These are phyloP conservation scores for Leptura quadrifasciata DNA, from an alignment of 2,888 invertebrate genomes.

Conservation along the genomic window DNA sequence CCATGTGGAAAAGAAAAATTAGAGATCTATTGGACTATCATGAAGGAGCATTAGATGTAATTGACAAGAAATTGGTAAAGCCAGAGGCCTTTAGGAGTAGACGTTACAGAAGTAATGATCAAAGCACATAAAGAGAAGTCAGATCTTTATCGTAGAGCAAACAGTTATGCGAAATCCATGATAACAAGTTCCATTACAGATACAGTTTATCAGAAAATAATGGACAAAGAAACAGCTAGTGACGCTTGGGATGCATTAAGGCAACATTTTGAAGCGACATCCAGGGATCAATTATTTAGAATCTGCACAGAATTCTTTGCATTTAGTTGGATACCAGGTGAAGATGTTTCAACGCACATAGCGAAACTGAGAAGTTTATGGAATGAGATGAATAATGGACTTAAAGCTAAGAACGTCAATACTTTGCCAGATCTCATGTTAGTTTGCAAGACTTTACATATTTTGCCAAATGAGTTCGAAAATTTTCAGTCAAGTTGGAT, in stretches of 20 bases:
- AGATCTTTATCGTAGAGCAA: slow-evolving; percentile 62
- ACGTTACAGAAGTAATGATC: slow-evolving; percentile 34
- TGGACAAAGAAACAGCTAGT: no score
- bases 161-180: slow-evolving; percentile 66
- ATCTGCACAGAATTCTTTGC: slow-evolving; percentile 65
- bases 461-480: no score
- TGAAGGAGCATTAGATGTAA: no score
- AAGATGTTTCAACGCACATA: no score
- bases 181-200: no score
- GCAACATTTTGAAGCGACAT: slow-evolving; percentile 62
- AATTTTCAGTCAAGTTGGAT: slow-evolving; percentile 52
- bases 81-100: slow-evolving; percentile 49
- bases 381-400: slow-evolving; percentile 51
- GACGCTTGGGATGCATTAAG: slow-evolving; percentile 64
- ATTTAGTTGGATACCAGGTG: slow-evolving; percentile 63
- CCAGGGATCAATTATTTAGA: slow-evolving; percentile 66
- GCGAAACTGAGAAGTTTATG: slow-evolving; percentile 50
- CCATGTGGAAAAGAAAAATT: slow-evolving; percentile 64
- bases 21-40: slow-evolving; percentile 63
- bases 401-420: neutral
- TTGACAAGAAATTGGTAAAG: no score
- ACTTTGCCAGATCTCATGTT: neutral
- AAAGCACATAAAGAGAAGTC: slow-evolving; percentile 41
- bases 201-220: no score
- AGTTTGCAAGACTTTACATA: neutral